Evolutionary conservation across 2,888 invertebrate genomes (phyloP).

Genomic region (Scelioninae gen. 1): DNA sequence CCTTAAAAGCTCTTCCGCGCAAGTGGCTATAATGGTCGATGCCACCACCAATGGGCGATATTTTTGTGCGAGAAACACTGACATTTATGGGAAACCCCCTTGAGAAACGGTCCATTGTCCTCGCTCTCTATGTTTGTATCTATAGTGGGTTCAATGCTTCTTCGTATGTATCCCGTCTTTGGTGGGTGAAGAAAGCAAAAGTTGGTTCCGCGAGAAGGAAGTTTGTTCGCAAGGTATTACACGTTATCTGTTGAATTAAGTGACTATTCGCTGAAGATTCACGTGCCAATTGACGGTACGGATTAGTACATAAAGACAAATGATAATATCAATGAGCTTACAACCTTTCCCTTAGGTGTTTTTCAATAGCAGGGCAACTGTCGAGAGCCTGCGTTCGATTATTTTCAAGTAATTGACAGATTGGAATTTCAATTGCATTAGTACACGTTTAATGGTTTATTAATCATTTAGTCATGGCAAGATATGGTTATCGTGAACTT

Average conservation of each 20-base stretch:
- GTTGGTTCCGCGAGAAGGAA: slow-evolving; percentile 49
- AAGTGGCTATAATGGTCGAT: no score
- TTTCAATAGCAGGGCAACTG: not conserved
- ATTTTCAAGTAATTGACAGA: slow-evolving; percentile 37
- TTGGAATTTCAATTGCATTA: slow-evolving; percentile 38
- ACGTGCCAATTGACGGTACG: slow-evolving; percentile 62
- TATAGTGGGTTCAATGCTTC: slow-evolving; percentile 69
- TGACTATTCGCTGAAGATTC: slow-evolving; percentile 62
- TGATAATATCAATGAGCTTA: slow-evolving; percentile 53
- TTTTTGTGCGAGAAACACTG: no score
- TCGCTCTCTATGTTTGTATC: slow-evolving; percentile 64
- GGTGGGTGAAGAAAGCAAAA: slow-evolving; percentile 68
- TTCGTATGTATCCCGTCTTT: slow-evolving; percentile 51
- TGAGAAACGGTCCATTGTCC: slow-evolving; percentile 71
- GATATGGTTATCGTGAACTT: not conserved
- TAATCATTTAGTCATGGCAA: slow-evolving; percentile 23
- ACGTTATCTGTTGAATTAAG: slow-evolving; percentile 57
- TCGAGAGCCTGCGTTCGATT: slow-evolving; percentile 3
- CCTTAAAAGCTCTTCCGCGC: no score
- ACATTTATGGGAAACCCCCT: no score
- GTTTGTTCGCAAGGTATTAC: slow-evolving; percentile 47
- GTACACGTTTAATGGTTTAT: slow-evolving; percentile 13
- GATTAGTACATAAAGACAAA: slow-evolving; percentile 68
- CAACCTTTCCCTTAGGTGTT: slow-evolving; percentile 22
- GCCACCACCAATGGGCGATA: no score